Base-by-base conservation (phyloP, 1,140 invertebrate species). In the Amyelois transitella region DNA sequence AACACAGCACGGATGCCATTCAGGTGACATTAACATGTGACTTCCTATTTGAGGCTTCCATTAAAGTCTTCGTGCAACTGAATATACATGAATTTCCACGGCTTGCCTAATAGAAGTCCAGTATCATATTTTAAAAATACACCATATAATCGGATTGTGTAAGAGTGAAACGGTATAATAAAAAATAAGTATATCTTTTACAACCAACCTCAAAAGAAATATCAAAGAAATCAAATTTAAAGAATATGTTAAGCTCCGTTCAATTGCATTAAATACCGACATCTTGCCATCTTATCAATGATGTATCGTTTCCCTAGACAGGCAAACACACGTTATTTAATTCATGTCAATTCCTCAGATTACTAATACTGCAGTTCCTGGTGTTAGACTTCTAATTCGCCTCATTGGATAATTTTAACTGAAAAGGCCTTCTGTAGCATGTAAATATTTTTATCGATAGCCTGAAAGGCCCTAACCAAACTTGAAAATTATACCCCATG, bases 21-120 rank as follows among this genome's bases (percentile, higher is more conserved):
- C 54, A 58, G 53, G 56, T 61, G 67, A 75, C 69, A 48, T 74
- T 74, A 73, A 77, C 61, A 69, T 73, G 69, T 66, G 61, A 73
- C 71, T 81, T 76, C 72, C 72, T 73, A 75, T 60, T 72, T 66
- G 47, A 21, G n/a, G 20, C 12, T 48, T 48, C 20, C 20, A 48
- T 20, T 48, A 20, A 48, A 48, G 21, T 21, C 32, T 38, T 14
- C 32, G 1, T 38, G 32, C 17, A 38, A 14, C 12, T 38, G 32
- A 38, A 38, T 38, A 14, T 38, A 38, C 32, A 38, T 38, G 32
- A 38, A 38, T 38, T 38, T 14, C 32, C n/a, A 14, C n/a, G 32
- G 12, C 32, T n/a, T n/a, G n/a, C n/a, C n/a, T n/a, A n/a, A 38
- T 38, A 38, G 6, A 12, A 38, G 32, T 38, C n/a, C 6, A 38